Base-by-base conservation (phyloP, 2,113 vertebrate genomes). In the Aplodontia rufa region DNA sequence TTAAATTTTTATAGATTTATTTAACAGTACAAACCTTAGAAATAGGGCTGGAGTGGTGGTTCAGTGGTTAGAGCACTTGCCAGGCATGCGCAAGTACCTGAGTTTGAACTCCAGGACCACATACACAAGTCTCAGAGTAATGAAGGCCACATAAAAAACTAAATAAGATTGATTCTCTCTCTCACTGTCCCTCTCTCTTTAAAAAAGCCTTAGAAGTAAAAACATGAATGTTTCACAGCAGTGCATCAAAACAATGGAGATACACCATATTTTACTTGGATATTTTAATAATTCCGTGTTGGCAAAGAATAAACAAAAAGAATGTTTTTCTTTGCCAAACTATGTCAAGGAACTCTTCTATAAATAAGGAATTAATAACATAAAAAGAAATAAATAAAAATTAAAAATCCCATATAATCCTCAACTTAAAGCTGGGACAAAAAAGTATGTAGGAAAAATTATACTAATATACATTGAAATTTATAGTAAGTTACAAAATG, bases 191-290 rank as follows among this genome's bases (percentile, higher is more conserved):
- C n/a, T n/a, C n/a, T n/a, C n/a, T n/a, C n/a, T n/a, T n/a, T n/a
- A n/a, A n/a, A n/a, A 93, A 90, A 68, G 58, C 55, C 22, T 66
- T 64, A 83, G 69, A 89, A 94, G 58, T 12, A 68, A 95, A 96
- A 78, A 32, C 9, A 45, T 81, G 35, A 81, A 37, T 55, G 22
- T 30, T 58, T 60, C 45, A 87, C 40, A 62, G 68, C 6, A 89
- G n/a, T 68, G 5, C 35, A 68, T 62, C 42, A 92, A 71, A 80
- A 87, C 17, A 72, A 53, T 20, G 78, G 55, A 62, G 37, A 32
- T 37, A 75, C 40, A 85, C 45, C 3, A 66, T 42, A 60, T n/a
- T 24, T 53, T 88, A 45, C 40, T 60, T 75, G 47, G 40, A 45
- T 74, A 62, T 1, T 85, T 58, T 55, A 91, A 80, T 4, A 75